These are phyloP conservation scores for Condylura cristata DNA, from an alignment of 2,113 vertebrate species.

Conservation along the genomic window DNA sequence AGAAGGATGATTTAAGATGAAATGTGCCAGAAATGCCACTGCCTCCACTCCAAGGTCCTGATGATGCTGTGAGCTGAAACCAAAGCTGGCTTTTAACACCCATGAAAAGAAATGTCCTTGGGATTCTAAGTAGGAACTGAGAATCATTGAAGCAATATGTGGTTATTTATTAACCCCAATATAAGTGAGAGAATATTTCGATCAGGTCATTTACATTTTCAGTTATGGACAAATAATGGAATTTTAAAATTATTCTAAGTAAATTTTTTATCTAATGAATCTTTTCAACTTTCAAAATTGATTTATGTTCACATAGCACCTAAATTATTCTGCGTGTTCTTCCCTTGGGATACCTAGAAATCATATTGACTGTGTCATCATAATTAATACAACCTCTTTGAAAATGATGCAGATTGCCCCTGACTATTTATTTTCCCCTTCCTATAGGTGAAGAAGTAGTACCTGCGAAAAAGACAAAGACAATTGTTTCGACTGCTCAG, in stretches of 20 bases:
- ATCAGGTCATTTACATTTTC: not conserved
- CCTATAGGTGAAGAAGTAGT: conserved; percentile 95
- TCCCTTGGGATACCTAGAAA: conserved; percentile 27
- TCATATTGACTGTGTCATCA: not conserved
- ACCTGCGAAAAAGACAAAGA: conserved; percentile 97
- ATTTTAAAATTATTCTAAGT: not conserved
- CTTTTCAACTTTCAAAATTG: conserved; percentile 19
- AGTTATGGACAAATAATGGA: not conserved
- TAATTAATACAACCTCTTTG: not conserved
- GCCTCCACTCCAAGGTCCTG: not conserved
- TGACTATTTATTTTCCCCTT: not conserved
- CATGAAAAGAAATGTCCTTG: not conserved
- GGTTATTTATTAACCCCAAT: not conserved
- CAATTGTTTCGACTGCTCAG: conserved; percentile 94
- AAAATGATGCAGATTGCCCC: not conserved
- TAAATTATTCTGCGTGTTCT: conserved; percentile 1
- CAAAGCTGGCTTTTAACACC: not conserved
- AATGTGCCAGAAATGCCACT: too few species aligned
- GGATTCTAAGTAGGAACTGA: not conserved
- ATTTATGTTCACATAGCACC: conserved; percentile 28
- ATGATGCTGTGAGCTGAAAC: not conserved
- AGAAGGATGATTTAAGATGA: not conserved
- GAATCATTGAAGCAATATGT: not conserved
- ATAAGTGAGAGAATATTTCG: not conserved
- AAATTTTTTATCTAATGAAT: not conserved